These are phyloP conservation scores for Crenuchus spilurus DNA, from an alignment of 2,797 vertebrate species.

Conservation along the genomic window DNA sequence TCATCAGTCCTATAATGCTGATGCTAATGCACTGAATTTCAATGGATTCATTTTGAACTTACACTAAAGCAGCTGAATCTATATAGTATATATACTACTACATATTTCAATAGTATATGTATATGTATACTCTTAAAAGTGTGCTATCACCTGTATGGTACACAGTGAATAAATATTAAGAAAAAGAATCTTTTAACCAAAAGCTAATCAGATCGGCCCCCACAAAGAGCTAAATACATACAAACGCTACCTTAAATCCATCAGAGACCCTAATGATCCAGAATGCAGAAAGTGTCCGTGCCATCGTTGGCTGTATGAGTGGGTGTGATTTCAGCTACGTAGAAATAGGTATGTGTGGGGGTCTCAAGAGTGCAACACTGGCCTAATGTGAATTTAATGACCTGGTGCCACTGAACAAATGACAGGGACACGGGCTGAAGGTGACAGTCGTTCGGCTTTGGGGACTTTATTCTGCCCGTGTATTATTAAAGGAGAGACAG, in stretches of 20 bases:
- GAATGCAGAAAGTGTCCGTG: constrained; percentile 91
- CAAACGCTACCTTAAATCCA: constrained; percentile 69
- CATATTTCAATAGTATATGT: too few species aligned
- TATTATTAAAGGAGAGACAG: constrained; percentile 27
- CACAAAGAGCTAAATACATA: neutral
- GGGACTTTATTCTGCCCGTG: constrained; percentile 80
- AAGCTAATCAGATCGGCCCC: neutral
- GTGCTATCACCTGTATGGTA: too few species aligned
- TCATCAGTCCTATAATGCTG: too few species aligned
- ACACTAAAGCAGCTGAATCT: too few species aligned
- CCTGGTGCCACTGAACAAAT: constrained; percentile 93
- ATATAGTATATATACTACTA: too few species aligned
- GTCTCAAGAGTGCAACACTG: constrained; percentile 70
- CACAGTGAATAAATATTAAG: too few species aligned
- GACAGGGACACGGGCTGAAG: constrained; percentile 92
- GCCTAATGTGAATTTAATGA: constrained; percentile 99
- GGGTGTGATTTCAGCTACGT: constrained; percentile 2
- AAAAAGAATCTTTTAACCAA: neutral
- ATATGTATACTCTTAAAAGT: too few species aligned
- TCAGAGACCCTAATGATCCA: constrained; percentile 90
- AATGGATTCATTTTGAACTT: too few species aligned
- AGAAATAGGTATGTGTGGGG: constrained; percentile 48
- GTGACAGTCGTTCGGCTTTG: constrained; percentile 89
- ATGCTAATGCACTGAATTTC: too few species aligned
- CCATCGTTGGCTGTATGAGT: constrained; percentile 79